Base-by-base conservation (phyloP, 1,140 invertebrate genomes). In the Drosophila repletoides region DNA sequence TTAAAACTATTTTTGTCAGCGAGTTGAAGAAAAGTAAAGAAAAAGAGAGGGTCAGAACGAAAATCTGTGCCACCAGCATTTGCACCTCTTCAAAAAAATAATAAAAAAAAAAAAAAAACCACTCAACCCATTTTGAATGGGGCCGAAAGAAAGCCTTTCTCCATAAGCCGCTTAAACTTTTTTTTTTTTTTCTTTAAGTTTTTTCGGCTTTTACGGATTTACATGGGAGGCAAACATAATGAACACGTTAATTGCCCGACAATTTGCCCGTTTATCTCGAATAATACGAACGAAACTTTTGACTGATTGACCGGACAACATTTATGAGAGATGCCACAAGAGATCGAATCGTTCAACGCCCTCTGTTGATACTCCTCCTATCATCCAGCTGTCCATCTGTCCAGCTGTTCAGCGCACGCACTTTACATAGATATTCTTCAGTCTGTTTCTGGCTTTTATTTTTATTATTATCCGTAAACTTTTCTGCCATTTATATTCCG, bases 391-490 rank as follows among this genome's bases (percentile, higher is more conserved):
- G 38, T 34, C 12, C 21, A 43, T 43, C 40, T 5, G 12, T 14
- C 34, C 34, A 38, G 61, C 58, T 58, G 49, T 70, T 7, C 63
- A 51, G 29, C 19, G 24, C 12, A 51, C 45, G 59, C 64, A 55
- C 60, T 77, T 83, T 77, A 76, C 65, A 83, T 84, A 84, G 74
- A 83, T 83, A 84, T 84, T n/a, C n/a, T n/a, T n/a, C n/a, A n/a
- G n/a, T n/a, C 75, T 69, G 49, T 21, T 56, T 34, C 41, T 38
- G 58, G 12, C 28, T 34, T 15, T 41, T 40, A 45, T 33, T 28
- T 68, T 29, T 26, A 9, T 28, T 12, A 26, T 52, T 19, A n/a
- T n/a, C n/a, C n/a, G n/a, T n/a, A n/a, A n/a, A n/a, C n/a, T n/a
- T n/a, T n/a, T n/a, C n/a, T n/a, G n/a, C 46, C 14, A 58, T 76